Conservation (phyloP, 2,797 vertebrate genomes). For the Silurus aristotelis region DNA sequence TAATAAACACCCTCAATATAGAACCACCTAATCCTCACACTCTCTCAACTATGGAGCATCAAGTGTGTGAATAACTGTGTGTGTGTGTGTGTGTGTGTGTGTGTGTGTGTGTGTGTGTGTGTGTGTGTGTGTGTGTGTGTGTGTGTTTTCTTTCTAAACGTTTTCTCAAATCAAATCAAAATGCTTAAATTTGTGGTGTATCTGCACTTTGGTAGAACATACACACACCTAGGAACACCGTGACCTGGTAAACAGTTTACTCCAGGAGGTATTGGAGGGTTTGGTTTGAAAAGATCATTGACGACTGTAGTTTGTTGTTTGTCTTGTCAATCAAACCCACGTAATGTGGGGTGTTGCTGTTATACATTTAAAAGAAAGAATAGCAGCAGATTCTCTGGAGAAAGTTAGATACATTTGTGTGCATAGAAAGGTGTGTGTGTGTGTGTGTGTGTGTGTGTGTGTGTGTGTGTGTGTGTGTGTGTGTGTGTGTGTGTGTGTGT, state of each 20-base stretch:
- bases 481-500: conserved; percentile 22
- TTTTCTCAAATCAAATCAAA: neutral
- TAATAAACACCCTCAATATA: conserved; percentile 10
- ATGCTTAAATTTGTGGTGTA: neutral
- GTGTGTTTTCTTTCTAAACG: neutral
- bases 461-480: neutral
- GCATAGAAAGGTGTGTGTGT: too few relatives aligned
- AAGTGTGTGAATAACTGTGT: neutral
- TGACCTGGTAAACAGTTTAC: neutral
- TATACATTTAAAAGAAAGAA: neutral
- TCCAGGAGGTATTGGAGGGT: neutral
- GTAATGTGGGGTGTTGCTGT: too few relatives aligned
- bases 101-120: neutral
- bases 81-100: neutral
- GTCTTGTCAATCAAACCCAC: neutral
- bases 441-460: too few relatives aligned
- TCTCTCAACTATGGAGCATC: neutral
- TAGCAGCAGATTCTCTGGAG: neutral
- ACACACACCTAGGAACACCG: neutral
- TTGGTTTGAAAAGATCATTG: neutral
- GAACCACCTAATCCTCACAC: neutral
- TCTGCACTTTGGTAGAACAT: neutral
- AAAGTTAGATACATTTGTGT: neutral
- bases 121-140: neutral
- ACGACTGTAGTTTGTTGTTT: neutral